These are phyloP conservation scores for Pseudorectes ferrugineus DNA, from an alignment of 2,113 vertebrate species.

Conservation along the genomic window DNA sequence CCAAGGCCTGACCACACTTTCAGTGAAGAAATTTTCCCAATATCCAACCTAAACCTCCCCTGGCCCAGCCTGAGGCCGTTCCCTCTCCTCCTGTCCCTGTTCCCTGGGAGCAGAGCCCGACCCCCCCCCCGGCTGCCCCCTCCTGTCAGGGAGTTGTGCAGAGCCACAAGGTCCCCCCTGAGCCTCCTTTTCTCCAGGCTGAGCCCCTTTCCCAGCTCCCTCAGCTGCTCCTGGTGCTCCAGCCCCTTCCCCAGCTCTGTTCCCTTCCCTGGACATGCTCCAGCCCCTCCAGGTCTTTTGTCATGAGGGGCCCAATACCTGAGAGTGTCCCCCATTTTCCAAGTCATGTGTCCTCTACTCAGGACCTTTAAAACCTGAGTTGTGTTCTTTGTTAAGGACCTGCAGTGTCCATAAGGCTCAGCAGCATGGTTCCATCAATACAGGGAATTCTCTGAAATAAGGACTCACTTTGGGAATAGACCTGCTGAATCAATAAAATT, in stretches of 20 bases:
- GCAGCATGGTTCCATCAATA: neutral
- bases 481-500: conserved; percentile 21
- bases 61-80: accelerated
- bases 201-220: neutral
- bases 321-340: neutral
- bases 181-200: neutral
- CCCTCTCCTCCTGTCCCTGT: accelerated
- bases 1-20: neutral
- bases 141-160: neutral
- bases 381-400: neutral
- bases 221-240: neutral
- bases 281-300: neutral
- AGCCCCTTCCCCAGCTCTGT: neutral
- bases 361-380: neutral
- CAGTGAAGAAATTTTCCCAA: too few species aligned
- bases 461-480: neutral
- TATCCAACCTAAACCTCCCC: neutral
- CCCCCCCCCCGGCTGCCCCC: accelerated
- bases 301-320: neutral
- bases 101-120: neutral
- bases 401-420: neutral
- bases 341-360: neutral
- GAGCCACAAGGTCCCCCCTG: neutral
- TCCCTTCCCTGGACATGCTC: accelerated
- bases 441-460: neutral